Base-by-base conservation (phyloP, 2,797 vertebrate species). In the Catostomus latipinnis region DNA sequence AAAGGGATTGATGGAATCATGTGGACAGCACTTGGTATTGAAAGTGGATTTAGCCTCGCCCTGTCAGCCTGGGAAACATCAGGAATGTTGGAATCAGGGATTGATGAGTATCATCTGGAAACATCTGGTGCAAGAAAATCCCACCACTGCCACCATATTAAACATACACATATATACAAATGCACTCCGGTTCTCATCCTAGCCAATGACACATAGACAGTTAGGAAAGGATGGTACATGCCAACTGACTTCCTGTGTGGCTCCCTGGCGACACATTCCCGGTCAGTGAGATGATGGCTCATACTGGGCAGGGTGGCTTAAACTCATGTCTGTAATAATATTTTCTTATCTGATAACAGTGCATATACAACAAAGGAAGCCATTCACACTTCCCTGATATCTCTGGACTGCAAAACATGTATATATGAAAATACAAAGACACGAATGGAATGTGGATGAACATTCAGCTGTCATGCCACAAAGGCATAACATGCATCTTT, bases 111-210 rank as follows among this genome's bases (percentile, higher is more conserved):
- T 93, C 91, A 87, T 58, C 82, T 84, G 87, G 86, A 87, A 88
- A 91, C 89, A 90, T 92, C 90, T 92, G 91, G 87, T 73, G 57
- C 69, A 75, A 88, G 84, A 88, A 88, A 89, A 89, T 84, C 77
- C 77, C 77, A 81, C 43, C 14, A 63, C 61, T 67, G 65, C 46
- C 69, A 60, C 46, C 49, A 49, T 9, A 48, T 49, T 83, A 62
- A 74, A 71, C 60, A 16, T 14, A 66, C 65, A 76, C 68, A 63
- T 74, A 13, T 11, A 49, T 46, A 14, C 14, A 18, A 43, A 72
- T 43, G 65, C 63, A 43, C 6, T 63, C 4, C 11, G 61, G 45
- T 76, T 7, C 52, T 81, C 69, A 60, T 83, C 45, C 57, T 57
- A 16, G 63, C 50, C 53, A 8, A 7, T 84, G 82, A 87, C 85